Evolutionary conservation across 2,888 invertebrate genomes (phyloP).

Genomic region (Scaptomyza polygonia): DNA sequence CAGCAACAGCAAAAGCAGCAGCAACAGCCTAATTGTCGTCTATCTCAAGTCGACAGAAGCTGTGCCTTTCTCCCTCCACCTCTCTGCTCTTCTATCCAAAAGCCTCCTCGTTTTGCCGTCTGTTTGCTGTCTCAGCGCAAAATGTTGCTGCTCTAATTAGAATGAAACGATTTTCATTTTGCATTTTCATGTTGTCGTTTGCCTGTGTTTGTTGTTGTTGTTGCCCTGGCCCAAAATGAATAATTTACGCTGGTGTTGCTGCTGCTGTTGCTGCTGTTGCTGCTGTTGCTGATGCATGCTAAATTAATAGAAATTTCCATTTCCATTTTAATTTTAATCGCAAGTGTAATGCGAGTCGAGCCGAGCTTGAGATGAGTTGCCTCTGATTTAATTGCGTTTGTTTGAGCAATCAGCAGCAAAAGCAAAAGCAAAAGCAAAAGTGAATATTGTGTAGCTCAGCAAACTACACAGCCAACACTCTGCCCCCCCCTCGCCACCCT

Average conservation of each 20-base stretch:
- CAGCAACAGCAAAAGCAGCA: conserved; percentile 12
- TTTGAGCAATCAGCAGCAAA: conserved; percentile 27
- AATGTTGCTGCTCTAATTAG: conserved; percentile 79
- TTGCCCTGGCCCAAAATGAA: conserved; percentile 66
- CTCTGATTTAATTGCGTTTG: conserved; percentile 70
- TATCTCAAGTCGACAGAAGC: conserved; percentile 63
- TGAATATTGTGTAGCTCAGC: conserved; percentile 28
- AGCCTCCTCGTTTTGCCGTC: conserved; percentile 30
- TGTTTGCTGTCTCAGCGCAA: conserved; percentile 77
- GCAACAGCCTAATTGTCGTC: conserved; percentile 70
- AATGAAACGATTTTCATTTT: conserved; percentile 79
- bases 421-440: conserved; percentile 18
- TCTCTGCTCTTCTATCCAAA: not conserved
- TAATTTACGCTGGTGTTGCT: conserved; percentile 57
- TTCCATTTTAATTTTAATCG: conserved; percentile 73
- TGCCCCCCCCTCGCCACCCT: not conserved
- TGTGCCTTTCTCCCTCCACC: conserved; percentile 8
- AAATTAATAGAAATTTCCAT: conserved; percentile 71
- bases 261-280: conserved; percentile 20
- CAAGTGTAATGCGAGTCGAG: conserved; percentile 53
- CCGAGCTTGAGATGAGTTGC: conserved; percentile 37
- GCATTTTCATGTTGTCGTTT: conserved; percentile 66
- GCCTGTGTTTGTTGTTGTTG: conserved; percentile 23
- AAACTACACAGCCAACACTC: too few species aligned
- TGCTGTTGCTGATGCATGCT: conserved; percentile 70